These are phyloP conservation scores for Polymixis flavicincta DNA, from an alignment of 2,888 invertebrate species.

Conservation along the genomic window DNA sequence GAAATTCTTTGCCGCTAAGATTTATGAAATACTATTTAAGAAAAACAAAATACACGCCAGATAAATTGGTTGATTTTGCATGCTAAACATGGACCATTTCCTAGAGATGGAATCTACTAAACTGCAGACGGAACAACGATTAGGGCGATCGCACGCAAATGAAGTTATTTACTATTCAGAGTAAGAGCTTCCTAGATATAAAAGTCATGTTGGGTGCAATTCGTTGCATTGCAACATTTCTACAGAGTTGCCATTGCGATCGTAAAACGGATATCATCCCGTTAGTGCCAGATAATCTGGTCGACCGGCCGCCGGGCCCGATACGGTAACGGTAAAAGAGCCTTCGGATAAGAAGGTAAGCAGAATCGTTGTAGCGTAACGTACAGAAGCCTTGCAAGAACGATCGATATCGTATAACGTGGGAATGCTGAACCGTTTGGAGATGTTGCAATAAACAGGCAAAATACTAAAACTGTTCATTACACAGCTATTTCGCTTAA, in stretches of 20 bases:
- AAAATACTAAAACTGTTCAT: constrained; percentile 52
- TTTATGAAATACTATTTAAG: constrained; percentile 59
- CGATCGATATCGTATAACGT: constrained; percentile 86
- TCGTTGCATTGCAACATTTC: constrained; percentile 64
- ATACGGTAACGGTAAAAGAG: constrained; percentile 80
- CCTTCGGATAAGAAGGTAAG: constrained; percentile 75
- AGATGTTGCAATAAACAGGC: constrained; percentile 61
- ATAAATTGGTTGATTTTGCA: constrained; percentile 51
- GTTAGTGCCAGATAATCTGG: constrained; percentile 84
- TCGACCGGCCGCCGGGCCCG: constrained; percentile 70
- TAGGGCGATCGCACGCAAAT: constrained; percentile 44
- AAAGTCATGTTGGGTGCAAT: constrained; percentile 60
- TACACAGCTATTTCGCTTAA: constrained; percentile 40
- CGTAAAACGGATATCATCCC: constrained; percentile 79
- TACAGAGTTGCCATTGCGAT: constrained; percentile 66
- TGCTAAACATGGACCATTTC: constrained; percentile 57
- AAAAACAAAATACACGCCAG: constrained; percentile 55
- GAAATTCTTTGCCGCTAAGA: constrained; percentile 59
- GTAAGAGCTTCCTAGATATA: constrained; percentile 40
- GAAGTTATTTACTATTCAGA: constrained; percentile 26
- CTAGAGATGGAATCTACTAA: constrained; percentile 45
- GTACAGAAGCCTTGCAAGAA: constrained; percentile 84
- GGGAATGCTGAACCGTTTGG: constrained; percentile 71
- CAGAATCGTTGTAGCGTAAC: constrained; percentile 78
- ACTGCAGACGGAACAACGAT: constrained; percentile 30